These are phyloP conservation scores for Acleris holmiana DNA, from an alignment of 2,888 invertebrate genomes.

Conservation along the genomic window DNA sequence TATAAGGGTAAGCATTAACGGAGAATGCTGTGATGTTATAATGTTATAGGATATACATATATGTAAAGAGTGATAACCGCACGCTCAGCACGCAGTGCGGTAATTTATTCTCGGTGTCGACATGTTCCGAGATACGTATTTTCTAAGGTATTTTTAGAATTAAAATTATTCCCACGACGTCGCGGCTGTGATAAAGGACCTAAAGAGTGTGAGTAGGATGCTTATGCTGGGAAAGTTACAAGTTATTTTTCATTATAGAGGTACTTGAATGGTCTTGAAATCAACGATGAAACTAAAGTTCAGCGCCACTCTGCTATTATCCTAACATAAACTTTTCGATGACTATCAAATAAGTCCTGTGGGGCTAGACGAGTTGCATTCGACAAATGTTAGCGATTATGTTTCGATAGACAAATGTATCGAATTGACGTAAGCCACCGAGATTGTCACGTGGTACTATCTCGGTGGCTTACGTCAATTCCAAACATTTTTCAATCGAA, in stretches of 20 bases:
- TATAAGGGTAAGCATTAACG: neutral
- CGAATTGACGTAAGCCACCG: too few species aligned
- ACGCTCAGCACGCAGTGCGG: constrained; percentile 14
- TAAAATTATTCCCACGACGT: constrained; percentile 17
- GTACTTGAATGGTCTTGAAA: neutral
- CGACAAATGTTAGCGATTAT: too few species aligned
- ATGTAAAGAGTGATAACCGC: constrained; percentile 1
- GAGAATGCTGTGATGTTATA: neutral
- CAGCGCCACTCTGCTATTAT: neutral
- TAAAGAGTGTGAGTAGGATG: constrained; percentile 8
- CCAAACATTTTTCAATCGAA: too few species aligned
- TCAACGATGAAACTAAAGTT: neutral
- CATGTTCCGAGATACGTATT: constrained; percentile 21
- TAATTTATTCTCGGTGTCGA: constrained; percentile 32
- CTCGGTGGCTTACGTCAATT: too few species aligned
- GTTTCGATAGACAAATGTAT: too few species aligned
- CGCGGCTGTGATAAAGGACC: constrained; percentile 2
- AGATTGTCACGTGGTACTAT: too few species aligned
- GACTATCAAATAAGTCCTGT: too few species aligned
- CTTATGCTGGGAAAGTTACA: neutral
- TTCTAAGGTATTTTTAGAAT: constrained; percentile 23
- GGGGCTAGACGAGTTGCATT: too few species aligned
- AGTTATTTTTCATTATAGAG: neutral
- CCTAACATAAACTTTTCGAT: neutral
- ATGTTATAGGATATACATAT: neutral